Percentiles rank a stretch among this genome's conserved stretches.
These are phyloP conservation scores for Acanthochromis polyacanthus DNA, from an alignment of 2,113 vertebrate genomes.

Conservation along the genomic window DNA sequence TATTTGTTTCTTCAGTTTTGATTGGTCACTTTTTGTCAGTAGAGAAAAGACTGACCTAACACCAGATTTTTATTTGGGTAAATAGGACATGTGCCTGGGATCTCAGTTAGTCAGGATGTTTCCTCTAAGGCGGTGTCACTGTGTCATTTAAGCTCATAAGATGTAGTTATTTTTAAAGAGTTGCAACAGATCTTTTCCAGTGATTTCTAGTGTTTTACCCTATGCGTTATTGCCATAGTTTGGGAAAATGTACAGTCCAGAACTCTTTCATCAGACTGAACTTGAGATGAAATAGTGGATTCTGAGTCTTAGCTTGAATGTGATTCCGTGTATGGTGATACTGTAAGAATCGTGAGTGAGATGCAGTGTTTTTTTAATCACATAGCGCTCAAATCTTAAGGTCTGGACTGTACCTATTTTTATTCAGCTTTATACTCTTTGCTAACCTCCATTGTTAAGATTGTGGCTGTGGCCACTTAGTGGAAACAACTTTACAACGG, in stretches of 20 bases:
- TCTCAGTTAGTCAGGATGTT: constrained; percentile 1
- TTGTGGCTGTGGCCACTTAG: background rate
- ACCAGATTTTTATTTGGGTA: constrained; percentile 18
- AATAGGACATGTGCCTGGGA: constrained; percentile 36
- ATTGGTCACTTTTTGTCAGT: constrained; percentile 12
- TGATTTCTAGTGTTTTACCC: background rate
- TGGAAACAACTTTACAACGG: constrained; percentile 10
- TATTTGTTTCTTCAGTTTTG: constrained; percentile 4
- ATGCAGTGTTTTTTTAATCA: too few relatives aligned
- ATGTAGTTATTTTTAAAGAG: background rate
- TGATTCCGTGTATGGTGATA: too few relatives aligned
- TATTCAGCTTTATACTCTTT: background rate
- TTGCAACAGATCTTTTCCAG: background rate
- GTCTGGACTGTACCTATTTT: background rate
- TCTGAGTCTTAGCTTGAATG: too few relatives aligned
- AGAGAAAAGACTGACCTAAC: constrained; percentile 8
- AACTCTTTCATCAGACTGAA: background rate
- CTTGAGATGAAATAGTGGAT: background rate
- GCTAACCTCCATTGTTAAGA: background rate
- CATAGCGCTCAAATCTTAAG: background rate
- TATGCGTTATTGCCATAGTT: background rate
- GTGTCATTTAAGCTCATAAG: background rate
- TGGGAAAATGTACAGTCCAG: background rate
- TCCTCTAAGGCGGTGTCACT: constrained; percentile 6
- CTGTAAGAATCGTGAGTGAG: too few relatives aligned